Percentiles rank a stretch among this genome's conserved stretches.
Evolutionary conservation across 2,113 vertebrate species (phyloP).

Genomic region (Montifringilla adamsi): DNA sequence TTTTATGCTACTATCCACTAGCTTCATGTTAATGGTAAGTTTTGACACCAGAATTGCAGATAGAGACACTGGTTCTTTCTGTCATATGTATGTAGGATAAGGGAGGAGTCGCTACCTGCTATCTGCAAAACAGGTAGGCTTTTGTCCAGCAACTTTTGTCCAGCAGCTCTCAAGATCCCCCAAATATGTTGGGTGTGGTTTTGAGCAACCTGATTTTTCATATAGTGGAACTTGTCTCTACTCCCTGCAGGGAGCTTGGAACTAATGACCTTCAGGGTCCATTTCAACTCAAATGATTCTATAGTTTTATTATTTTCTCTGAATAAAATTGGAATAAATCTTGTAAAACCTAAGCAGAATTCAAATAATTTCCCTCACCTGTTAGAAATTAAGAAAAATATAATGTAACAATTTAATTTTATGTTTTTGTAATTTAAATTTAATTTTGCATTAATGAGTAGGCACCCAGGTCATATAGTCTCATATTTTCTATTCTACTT

Average conservation of each 20-base stretch:
- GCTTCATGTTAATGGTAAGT: not conserved
- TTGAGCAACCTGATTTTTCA: not conserved
- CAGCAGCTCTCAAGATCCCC: not conserved
- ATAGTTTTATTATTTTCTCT: not conserved
- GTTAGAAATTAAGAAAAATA: not conserved
- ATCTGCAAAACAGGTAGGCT: not conserved
- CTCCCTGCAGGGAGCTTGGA: not conserved
- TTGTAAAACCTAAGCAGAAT: not conserved
- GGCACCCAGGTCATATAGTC: not conserved
- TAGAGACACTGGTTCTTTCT: not conserved
- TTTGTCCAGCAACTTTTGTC: not conserved
- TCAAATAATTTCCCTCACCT: not conserved
- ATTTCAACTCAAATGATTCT: not conserved
- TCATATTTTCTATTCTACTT: not conserved
- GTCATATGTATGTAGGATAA: not conserved
- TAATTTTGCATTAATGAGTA: not conserved
- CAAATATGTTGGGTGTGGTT: not conserved
- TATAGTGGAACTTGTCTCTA: not conserved
- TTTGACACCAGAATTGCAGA: not conserved
- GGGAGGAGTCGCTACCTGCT: not conserved
- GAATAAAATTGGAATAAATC: not conserved
- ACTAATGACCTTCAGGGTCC: not conserved
- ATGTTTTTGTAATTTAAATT: not conserved
- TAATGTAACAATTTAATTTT: not conserved
- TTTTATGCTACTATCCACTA: not conserved